These are phyloP conservation scores for Elachura formosa DNA, from an alignment of 2,113 vertebrate species.

Conservation along the genomic window DNA sequence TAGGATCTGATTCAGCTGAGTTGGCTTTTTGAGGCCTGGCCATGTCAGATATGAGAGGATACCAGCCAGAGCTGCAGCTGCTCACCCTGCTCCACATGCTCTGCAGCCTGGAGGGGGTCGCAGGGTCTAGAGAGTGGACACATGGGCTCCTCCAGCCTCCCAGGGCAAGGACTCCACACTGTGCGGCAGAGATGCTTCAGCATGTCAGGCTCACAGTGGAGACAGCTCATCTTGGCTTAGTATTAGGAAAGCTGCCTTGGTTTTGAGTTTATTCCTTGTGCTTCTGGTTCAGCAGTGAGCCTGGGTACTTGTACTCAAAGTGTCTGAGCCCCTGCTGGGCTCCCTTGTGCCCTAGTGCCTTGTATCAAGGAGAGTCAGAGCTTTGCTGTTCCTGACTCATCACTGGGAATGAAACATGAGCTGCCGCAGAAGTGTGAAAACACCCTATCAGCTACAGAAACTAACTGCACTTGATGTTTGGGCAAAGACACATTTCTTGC, in stretches of 20 bases:
- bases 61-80: not conserved
- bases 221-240: not conserved
- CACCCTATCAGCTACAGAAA: not conserved
- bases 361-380: not conserved
- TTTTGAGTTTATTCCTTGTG: not conserved
- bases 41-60: rapidly evolving
- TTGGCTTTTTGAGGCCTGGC: not conserved
- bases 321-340: not conserved
- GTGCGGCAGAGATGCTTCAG: not conserved
- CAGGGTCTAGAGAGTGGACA: not conserved
- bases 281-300: not conserved
- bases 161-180: not conserved
- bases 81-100: rapidly evolving
- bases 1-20: not conserved
- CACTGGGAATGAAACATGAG: not conserved
- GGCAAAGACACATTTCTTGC: not conserved
- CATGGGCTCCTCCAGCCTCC: not conserved
- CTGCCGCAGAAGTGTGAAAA: not conserved
- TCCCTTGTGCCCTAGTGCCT: not conserved
- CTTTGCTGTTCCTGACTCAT: constrained; percentile 27
- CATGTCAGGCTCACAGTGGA: not conserved
- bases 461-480: not conserved
- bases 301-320: not conserved
- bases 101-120: not conserved
- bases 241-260: not conserved